Evolutionary conservation across 2,797 vertebrate species (phyloP).

Genomic region (Sebastes cheni): DNA sequence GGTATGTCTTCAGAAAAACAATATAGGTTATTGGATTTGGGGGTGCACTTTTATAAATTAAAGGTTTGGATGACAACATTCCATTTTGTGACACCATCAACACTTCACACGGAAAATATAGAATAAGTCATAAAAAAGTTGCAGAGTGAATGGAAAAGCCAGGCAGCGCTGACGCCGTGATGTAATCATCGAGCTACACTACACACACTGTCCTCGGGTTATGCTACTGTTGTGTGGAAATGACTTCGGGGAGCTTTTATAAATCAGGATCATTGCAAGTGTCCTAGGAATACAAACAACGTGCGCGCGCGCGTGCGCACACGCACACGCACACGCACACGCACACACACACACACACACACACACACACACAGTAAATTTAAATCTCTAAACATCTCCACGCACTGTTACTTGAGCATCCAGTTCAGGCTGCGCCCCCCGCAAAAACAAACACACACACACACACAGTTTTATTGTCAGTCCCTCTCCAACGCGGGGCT

Average conservation of each 20-base stretch:
- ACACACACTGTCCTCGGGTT: slow-evolving; percentile 10
- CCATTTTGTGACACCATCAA: slow-evolving; percentile 6
- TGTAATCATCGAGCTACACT: slow-evolving; percentile 33
- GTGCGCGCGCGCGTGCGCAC: too few species aligned
- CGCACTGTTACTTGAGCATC: slow-evolving; percentile 19
- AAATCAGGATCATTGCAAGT: slow-evolving; percentile 68
- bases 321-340: neutral
- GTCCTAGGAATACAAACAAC: slow-evolving; percentile 47
- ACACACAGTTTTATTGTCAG: slow-evolving; percentile 41
- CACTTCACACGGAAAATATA: slow-evolving; percentile 26
- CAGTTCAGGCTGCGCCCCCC: neutral
- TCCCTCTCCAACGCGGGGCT: slow-evolving; percentile 51
- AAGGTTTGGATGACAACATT: slow-evolving; percentile 12
- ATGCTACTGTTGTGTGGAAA: slow-evolving; percentile 25
- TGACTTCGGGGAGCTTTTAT: slow-evolving; percentile 48
- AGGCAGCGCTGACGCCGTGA: slow-evolving; percentile 17
- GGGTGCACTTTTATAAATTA: slow-evolving; percentile 26
- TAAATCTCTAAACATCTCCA: slow-evolving; percentile 48
- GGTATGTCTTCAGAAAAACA: slow-evolving; percentile 27
- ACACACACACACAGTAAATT: slow-evolving; percentile 43
- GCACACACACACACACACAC: neutral
- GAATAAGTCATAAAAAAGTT: slow-evolving; percentile 40
- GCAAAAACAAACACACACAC: slow-evolving; percentile 29
- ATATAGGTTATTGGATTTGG: slow-evolving; percentile 33
- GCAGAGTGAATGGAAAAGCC: slow-evolving; percentile 28